Percentiles rank a stretch among this genome's conserved stretches.
Evolutionary conservation across 2,797 vertebrate genomes (phyloP).

Genomic region (Remorina albescens): DNA sequence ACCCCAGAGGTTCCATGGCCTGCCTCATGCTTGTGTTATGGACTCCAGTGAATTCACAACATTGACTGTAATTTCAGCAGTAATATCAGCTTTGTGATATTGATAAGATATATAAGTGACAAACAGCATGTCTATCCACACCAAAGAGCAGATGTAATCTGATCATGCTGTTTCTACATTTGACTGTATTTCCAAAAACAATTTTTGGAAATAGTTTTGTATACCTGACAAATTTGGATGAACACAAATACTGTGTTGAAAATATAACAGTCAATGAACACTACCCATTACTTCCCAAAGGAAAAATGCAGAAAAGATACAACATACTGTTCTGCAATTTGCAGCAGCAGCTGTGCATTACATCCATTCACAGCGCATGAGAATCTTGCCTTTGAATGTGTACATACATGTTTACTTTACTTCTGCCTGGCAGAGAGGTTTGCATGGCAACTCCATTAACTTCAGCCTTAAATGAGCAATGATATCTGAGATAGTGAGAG

Average conservation of each 20-base stretch:
- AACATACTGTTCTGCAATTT: neutral
- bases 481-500: conserved; percentile 9
- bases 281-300: neutral
- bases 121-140: neutral
- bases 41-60: no score
- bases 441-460: conserved; percentile 3
- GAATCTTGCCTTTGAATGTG: conserved; percentile 8
- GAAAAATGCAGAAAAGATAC: neutral
- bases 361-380: neutral
- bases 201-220: neutral
- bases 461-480: conserved; percentile 7
- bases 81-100: neutral
- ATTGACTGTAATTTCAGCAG: no score
- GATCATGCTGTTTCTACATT: no score
- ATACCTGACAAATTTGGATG: neutral
- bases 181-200: neutral
- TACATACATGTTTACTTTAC: neutral
- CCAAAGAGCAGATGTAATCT: neutral
- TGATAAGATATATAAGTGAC: neutral
- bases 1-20: neutral
- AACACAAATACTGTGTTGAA: neutral
- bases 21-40: no score
- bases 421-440: neutral
- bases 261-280: neutral
- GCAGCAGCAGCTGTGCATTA: neutral